Conservation (phyloP, 2,113 vertebrate species). For the Takifugu bimaculatus region DNA sequence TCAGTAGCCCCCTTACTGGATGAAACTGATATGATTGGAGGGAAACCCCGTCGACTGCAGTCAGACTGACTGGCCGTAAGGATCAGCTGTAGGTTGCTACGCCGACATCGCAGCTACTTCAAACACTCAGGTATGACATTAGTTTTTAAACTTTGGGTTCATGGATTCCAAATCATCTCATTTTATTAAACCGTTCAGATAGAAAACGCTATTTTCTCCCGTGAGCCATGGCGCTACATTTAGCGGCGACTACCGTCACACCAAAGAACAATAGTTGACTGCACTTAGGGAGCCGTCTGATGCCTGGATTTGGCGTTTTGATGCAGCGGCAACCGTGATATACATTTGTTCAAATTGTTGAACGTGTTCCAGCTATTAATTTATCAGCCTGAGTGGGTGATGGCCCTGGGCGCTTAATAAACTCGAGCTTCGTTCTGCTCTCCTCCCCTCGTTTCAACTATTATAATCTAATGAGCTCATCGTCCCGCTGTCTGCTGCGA, state of each 20-base stretch:
- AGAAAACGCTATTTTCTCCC: neutral
- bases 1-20: constrained; percentile 73
- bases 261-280: constrained; percentile 57
- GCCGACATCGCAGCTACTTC: constrained; percentile 55
- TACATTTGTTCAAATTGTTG: neutral
- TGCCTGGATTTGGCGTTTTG: constrained; percentile 28
- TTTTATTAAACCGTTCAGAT: accelerated
- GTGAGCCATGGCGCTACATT: neutral
- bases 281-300: constrained; percentile 44
- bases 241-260: constrained; percentile 15
- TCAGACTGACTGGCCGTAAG: constrained; percentile 69
- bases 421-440: too few relatives aligned
- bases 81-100: constrained; percentile 72
- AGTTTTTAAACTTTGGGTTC: neutral
- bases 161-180: neutral
- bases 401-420: too few relatives aligned
- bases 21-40: constrained; percentile 77
- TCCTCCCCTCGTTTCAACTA: too few relatives aligned
- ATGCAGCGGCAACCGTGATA: constrained; percentile 49
- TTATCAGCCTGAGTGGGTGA: too few relatives aligned
- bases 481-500: too few relatives aligned
- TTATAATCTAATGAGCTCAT: too few relatives aligned
- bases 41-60: constrained; percentile 85
- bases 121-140: constrained; percentile 55
- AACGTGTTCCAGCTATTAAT: too few relatives aligned